These are phyloP conservation scores for Oceanites oceanicus DNA, from an alignment of 2,113 vertebrate species.

Conservation along the genomic window DNA sequence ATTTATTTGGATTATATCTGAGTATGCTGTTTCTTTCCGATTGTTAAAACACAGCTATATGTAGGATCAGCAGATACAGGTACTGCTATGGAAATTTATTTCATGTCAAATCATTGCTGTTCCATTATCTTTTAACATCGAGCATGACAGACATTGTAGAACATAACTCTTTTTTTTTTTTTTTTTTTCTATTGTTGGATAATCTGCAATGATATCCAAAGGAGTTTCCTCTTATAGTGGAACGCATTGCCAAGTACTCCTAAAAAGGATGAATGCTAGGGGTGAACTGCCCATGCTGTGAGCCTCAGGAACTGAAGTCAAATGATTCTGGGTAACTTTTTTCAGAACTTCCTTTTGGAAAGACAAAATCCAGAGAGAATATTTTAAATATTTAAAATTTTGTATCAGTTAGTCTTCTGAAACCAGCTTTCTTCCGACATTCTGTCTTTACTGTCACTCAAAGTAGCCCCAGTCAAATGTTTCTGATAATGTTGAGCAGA, in stretches of 20 bases:
- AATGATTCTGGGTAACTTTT: neutral
- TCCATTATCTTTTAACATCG: neutral
- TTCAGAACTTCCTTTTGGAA: neutral
- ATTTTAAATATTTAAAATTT: neutral
- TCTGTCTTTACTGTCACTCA: neutral
- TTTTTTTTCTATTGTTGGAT: neutral
- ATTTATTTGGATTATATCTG: conserved; percentile 8
- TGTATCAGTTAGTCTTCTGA: neutral
- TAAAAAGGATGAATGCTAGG: neutral
- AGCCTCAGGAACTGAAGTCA: neutral
- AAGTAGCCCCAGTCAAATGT: neutral
- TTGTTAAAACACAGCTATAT: neutral
- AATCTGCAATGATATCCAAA: neutral
- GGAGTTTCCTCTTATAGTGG: neutral
- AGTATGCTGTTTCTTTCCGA: neutral
- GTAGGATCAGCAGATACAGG: neutral
- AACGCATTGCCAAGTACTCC: neutral
- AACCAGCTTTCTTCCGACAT: neutral
- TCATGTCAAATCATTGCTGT: neutral
- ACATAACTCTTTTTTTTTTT: neutral
- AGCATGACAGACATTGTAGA: neutral
- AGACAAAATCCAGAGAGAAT: neutral
- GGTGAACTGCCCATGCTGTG: neutral
- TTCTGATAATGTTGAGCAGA: neutral
- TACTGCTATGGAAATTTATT: neutral